Conservation (phyloP, 2,888 invertebrate genomes). For the Agonopterix arenella region DNA sequence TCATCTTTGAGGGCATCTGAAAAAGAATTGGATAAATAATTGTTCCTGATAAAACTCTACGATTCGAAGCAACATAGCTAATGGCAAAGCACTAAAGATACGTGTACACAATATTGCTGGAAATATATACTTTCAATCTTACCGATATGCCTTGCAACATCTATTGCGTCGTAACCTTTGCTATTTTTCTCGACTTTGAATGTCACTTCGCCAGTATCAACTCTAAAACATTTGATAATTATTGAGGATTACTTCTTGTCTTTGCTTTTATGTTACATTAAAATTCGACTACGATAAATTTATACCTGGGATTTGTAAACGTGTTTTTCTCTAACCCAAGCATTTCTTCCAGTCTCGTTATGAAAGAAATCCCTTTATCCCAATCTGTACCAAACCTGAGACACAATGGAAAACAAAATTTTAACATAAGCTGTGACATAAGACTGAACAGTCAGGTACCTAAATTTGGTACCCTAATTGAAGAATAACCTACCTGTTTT, state of each 20-base stretch:
- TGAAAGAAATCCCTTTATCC: constrained; percentile 85
- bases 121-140: constrained; percentile 27
- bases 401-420: constrained; percentile 10
- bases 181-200: constrained; percentile 83
- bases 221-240: constrained; percentile 64
- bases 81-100: not conserved
- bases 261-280: not conserved
- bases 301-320: constrained; percentile 80
- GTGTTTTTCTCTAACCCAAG: constrained; percentile 80
- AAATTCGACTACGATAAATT: not conserved
- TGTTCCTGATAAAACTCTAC: too few species aligned
- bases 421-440: too few species aligned
- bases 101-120: not conserved
- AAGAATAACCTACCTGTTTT: constrained; percentile 77
- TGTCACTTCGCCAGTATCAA: constrained; percentile 85
- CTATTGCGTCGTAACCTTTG: constrained; percentile 80
- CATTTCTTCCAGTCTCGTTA: constrained; percentile 81
- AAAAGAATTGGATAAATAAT: constrained; percentile 15
- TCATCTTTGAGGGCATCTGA: constrained; percentile 79
- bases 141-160: constrained; percentile 82
- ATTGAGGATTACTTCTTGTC: not conserved
- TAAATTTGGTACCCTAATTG: not conserved
- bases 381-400: constrained; percentile 72
- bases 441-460: not conserved
- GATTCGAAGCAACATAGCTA: not conserved